These are phyloP conservation scores for Ctenomys sociabilis DNA, from an alignment of 2,113 vertebrate species.

Conservation along the genomic window DNA sequence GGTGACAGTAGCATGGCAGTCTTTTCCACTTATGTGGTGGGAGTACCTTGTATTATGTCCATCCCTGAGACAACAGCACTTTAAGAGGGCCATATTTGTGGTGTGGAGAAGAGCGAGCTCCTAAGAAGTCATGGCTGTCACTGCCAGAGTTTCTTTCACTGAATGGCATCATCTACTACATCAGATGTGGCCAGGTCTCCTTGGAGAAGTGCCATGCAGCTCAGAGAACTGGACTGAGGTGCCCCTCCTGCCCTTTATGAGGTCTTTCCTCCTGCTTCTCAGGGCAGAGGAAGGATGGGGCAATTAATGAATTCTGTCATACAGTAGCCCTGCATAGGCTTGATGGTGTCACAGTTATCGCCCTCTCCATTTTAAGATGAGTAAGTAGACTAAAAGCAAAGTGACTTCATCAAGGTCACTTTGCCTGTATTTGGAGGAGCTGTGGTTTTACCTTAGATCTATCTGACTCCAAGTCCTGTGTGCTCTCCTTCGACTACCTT, in stretches of 20 bases:
- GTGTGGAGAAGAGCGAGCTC: background rate
- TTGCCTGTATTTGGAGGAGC: background rate
- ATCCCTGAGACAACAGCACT: background rate
- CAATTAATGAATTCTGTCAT: background rate
- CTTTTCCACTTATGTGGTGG: background rate
- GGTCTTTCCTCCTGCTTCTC: no score
- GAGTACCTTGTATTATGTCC: background rate
- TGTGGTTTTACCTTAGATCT: background rate
- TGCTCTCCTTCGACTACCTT: background rate
- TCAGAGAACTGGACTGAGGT: background rate
- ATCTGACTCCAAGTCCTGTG: background rate
- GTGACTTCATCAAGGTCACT: background rate
- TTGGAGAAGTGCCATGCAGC: background rate
- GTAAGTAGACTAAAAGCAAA: background rate
- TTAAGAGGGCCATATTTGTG: background rate
- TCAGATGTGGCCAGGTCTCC: background rate
- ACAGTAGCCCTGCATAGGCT: background rate
- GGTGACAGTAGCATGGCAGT: rapidly evolving
- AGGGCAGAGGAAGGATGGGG: background rate
- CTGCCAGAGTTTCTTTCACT: background rate
- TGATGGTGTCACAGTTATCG: background rate
- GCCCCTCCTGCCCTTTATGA: background rate
- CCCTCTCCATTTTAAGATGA: background rate
- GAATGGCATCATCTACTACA: background rate
- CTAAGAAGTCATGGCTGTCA: background rate